phyloP scores from a whole-genome alignment of 2,888 invertebrate species.

The Lasioglossum villosulum region DNA sequence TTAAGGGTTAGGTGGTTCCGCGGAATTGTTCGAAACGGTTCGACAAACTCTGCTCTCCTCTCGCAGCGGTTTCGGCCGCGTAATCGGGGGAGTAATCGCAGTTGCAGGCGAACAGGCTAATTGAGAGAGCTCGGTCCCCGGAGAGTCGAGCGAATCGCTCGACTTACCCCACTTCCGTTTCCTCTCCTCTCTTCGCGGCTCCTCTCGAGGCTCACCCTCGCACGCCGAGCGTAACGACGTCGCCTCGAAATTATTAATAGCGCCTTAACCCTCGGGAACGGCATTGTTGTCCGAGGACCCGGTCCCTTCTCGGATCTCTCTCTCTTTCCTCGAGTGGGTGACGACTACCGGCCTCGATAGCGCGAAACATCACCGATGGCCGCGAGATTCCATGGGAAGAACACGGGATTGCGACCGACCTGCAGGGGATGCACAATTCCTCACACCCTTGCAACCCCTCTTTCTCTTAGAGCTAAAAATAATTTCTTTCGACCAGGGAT shows the following conservation, averaged over 20 bases:
- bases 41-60: not conserved
- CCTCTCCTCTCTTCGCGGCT: constrained; percentile 30
- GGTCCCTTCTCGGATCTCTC: constrained; percentile 16
- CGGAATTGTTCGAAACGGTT: constrained; percentile 19
- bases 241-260: constrained; percentile 71
- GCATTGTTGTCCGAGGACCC: constrained; percentile 63
- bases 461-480: not conserved
- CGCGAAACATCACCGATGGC: not conserved
- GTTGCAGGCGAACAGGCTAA: constrained; percentile 66
- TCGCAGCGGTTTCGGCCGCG: not conserved
- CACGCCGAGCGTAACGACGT: constrained; percentile 67
- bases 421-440: constrained; percentile 2
- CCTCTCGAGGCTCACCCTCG: constrained; percentile 38
- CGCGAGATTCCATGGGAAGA: not conserved
- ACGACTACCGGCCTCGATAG: not conserved
- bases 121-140: constrained; percentile 70
- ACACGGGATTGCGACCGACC: not conserved
- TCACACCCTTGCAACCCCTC: not conserved
- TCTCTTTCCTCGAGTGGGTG: not conserved
- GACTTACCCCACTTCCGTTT: constrained; percentile 59
- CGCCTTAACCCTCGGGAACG: constrained; percentile 60
- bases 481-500: not conserved
- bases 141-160: constrained; percentile 71
- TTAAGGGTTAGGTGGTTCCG: not conserved
- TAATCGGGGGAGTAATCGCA: constrained; percentile 58